Conservation (phyloP, 1,140 invertebrate species). For the Coelopa frigida region DNA sequence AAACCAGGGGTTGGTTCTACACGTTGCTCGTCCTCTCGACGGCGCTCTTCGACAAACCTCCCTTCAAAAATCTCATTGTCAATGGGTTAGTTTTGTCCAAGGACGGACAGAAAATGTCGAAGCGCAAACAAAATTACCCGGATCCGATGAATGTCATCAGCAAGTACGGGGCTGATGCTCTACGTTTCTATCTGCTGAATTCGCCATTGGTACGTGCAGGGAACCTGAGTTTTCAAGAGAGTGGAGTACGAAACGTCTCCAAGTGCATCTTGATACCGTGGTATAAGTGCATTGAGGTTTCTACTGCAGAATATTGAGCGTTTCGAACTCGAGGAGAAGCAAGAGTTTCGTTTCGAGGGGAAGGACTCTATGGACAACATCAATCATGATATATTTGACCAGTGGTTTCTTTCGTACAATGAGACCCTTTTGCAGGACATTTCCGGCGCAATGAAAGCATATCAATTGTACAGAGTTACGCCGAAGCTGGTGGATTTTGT, state of each 20-base stretch:
- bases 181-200: constrained; percentile 94
- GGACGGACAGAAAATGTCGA: constrained; percentile 99
- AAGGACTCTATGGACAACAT: constrained; percentile 41
- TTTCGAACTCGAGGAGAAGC: constrained; percentile 62
- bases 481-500: constrained; percentile 92
- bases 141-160: constrained; percentile 87
- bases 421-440: constrained; percentile 87
- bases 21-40: constrained; percentile 94
- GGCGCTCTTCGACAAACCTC: constrained; percentile 91
- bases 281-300: constrained; percentile 98
- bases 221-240: constrained; percentile 93
- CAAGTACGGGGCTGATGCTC: constrained; percentile 95
- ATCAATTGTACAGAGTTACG: constrained; percentile 91
- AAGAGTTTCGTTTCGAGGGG: constrained; percentile 57
- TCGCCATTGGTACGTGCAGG: constrained; percentile 97
- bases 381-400: constrained; percentile 79
- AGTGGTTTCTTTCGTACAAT: constrained; percentile 95
- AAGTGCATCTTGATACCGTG: constrained; percentile 98
- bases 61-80: constrained; percentile 95
- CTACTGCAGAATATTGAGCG: constrained; percentile 88
- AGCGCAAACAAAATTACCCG: constrained; percentile 98
- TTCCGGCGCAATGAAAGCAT: constrained; percentile 87
- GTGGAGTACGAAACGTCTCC: constrained; percentile 90
- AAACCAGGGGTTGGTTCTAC: constrained; percentile 99
- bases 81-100: constrained; percentile 92